Base-by-base conservation (phyloP, 2,113 vertebrate species). In the Gnathonemus longibarbis region DNA sequence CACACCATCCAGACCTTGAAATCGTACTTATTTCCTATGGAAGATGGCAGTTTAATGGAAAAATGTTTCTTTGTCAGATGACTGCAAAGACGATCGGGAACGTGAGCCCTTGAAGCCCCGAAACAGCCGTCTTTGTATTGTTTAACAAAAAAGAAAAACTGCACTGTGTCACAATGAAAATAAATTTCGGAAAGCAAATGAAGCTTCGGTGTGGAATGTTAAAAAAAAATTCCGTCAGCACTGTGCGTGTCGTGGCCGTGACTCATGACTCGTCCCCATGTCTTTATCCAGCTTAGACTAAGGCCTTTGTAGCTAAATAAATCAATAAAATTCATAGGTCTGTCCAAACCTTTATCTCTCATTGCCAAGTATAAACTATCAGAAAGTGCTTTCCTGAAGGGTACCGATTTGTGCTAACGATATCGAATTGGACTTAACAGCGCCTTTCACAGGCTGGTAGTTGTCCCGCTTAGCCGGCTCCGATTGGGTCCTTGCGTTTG, bases 31-130 rank as follows among this genome's bases (percentile, higher is more conserved):
- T 42, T 80, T 42, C 17, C 31, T 21, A 39, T 13, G 74, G 35
- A 39, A 42, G 74, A 80, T 2, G 31, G 17, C 6, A 56, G 50
- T 87, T 50, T 86, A 52, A 93, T 94, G 90, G 91, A 91, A 94
- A 50, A 94, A 94, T 84, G 91, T 93, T 94, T 89, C 93, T 91
- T 92, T 92, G 45, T 84, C 31, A 19, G 89, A 84, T 84, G 35
- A 91, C 89, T 89, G 91, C 91, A 87, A 89, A 91, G 90, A 93
- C 93, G 92, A 94, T 93, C 90, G 92, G 91, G 91, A 56, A 53
- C 50, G 3, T 93, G 94, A 94, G 92, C 93, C 94, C 93, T 91
- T 90, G 92, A 93, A 93, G 93, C 93, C 93, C 91, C 92, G 92
- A 91, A 91, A 94, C 91, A 92, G 94, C 92, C 91, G 92, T 92